phyloP scores from a whole-genome alignment of 2,113 vertebrate species.

The Marmota monax region DNA sequence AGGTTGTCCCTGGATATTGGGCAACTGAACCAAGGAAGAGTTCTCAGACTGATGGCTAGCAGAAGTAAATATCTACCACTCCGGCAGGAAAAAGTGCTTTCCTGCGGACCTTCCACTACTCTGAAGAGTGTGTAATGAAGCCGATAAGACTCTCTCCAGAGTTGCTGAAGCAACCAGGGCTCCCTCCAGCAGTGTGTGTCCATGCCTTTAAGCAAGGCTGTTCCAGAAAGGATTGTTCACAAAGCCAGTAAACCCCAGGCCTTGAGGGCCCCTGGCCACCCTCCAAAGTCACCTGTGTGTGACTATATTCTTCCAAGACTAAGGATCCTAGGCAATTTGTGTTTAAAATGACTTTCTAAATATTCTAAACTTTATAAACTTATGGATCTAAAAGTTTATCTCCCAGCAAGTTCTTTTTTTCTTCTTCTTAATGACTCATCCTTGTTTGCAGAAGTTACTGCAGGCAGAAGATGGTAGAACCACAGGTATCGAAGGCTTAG shows the following conservation, averaged over 20 bases:
- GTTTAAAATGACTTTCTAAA: neutral
- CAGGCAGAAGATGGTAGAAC: neutral
- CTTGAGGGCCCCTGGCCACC: neutral
- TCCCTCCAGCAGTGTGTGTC: neutral
- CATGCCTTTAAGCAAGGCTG: accelerated
- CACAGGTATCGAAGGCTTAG: neutral
- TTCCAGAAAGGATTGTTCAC: too few relatives aligned
- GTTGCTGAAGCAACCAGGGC: neutral
- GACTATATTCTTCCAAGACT: neutral
- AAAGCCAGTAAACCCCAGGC: neutral
- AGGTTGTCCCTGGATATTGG: too few relatives aligned
- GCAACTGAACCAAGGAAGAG: too few relatives aligned
- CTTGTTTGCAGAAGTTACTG: neutral
- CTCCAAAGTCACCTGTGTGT: neutral
- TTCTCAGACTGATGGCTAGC: too few relatives aligned
- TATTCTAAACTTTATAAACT: neutral
- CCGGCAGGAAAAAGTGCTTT: neutral
- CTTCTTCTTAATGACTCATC: neutral
- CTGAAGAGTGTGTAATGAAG: accelerated
- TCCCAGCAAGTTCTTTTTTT: neutral
- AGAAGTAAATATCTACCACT: accelerated
- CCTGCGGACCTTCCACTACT: accelerated
- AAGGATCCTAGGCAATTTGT: neutral
- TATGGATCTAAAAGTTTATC: neutral
- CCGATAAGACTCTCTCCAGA: neutral